Evolutionary conservation across 1,140 invertebrate genomes (phyloP), one percentile per base, ranked within the genome.

Genomic region (Manduca sexta): DNA sequence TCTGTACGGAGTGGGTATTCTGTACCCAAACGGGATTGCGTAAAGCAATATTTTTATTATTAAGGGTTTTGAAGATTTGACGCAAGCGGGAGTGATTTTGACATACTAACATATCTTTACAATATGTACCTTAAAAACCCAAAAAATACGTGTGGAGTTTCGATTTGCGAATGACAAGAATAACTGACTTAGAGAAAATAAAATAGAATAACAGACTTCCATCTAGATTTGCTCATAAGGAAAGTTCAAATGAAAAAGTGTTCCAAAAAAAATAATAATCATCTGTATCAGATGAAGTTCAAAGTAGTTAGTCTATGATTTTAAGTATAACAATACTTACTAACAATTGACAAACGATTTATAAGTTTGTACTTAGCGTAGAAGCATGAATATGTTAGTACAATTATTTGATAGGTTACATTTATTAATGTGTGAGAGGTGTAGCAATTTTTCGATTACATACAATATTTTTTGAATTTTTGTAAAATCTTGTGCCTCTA

Each of bases 221-320:
- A 26, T 26, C 21, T 26, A 26, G 21, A 26, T 26, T 80, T 84
- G 76, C 73, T 79, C 74, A 82, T 38, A 52, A 52, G 53, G 65
- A 60, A 62, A 60, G 71, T 82, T 77, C 74, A 76, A 82, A 79
- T 69, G 66, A 60, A 57, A 64, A 75, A 69, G 66, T 71, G 64
- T 71, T 73, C 64, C 60, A 67, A 72, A 76, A 74, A n/a, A 60
- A 52, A 48, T 37, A 48, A 60, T 56, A 37, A 72, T 75, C 77
- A 74, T 85, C 82, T 85, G 82, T 80, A 85, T 85, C 82, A 85
- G 82, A 85, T 82, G 82, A 73, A 74, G 74, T 82, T 75, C 74
- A 83, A 82, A 82, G 43, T 79, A 82, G 65, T 52, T 56, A 56
- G 49, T 45, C 42, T 70, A 70, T 54, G 43, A n/a, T 67, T 62